phyloP scores from a whole-genome alignment of 2,797 vertebrate genomes.

The Periophthalmus magnuspinnatus region DNA sequence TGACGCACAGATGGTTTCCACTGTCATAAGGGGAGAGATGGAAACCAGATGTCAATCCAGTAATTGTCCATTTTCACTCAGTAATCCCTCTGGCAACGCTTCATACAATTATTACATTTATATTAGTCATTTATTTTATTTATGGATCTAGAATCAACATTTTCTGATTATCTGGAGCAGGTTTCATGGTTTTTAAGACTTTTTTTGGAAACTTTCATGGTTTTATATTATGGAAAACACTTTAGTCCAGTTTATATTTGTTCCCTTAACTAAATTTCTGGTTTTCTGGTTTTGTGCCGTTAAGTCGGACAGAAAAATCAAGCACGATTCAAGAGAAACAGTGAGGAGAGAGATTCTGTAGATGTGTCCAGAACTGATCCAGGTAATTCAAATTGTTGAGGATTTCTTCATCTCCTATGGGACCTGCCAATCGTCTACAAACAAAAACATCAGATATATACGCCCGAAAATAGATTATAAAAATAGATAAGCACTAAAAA shows the following conservation, averaged over 20 bases:
- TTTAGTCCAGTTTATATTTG: background rate
- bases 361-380: too few relatives aligned
- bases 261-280: too few relatives aligned
- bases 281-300: too few relatives aligned
- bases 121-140: background rate
- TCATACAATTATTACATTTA: background rate
- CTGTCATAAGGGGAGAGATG: background rate
- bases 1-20: slow-evolving; percentile 6
- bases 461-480: too few relatives aligned
- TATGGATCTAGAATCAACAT: background rate
- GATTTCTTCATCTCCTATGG: too few relatives aligned
- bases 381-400: too few relatives aligned
- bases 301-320: too few relatives aligned
- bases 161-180: background rate
- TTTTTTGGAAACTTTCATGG: background rate
- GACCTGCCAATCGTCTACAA: too few relatives aligned
- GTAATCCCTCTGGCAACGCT: background rate
- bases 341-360: too few relatives aligned
- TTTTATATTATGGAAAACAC: background rate
- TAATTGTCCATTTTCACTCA: background rate
- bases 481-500: too few relatives aligned
- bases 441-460: too few relatives aligned
- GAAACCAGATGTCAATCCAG: background rate
- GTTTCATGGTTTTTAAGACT: background rate
- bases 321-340: too few relatives aligned